Evolutionary conservation across 2,797 vertebrate species (phyloP).

Genomic region (Pseudocheirus occidentalis): DNA sequence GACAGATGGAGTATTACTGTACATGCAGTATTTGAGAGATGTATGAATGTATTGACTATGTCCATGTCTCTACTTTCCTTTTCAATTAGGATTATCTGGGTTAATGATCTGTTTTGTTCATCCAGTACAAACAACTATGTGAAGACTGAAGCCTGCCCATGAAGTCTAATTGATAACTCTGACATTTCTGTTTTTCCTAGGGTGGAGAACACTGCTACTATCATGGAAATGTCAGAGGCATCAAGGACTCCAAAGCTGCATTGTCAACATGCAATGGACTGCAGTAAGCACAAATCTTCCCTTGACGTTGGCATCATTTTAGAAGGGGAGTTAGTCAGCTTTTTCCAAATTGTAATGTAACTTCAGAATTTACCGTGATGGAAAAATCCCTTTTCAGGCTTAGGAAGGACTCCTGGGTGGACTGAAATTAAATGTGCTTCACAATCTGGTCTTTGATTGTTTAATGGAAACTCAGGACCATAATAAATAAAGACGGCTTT

Average conservation of each 20-base stretch:
- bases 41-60: background rate
- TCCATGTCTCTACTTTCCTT: background rate
- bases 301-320: background rate
- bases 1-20: background rate
- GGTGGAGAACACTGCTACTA: constrained; percentile 99
- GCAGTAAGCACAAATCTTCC: constrained; percentile 90
- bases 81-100: background rate
- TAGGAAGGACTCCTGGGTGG: background rate
- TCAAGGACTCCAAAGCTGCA: constrained; percentile 90
- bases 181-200: constrained; percentile 82
- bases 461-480: constrained; percentile 31
- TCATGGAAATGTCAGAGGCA: constrained; percentile 94
- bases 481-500: constrained; percentile 1
- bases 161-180: background rate
- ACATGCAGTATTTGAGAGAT: background rate
- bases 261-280: constrained; percentile 98
- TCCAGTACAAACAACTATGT: background rate
- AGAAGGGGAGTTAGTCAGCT: background rate
- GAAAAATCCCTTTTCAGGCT: background rate
- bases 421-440: constrained; percentile 49
- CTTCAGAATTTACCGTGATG: background rate
- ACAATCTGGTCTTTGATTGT: background rate
- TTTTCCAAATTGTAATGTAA: background rate
- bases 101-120: constrained; percentile 24
- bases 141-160: background rate